Evolutionary conservation across 2,797 vertebrate species (phyloP), one percentile per base, ranked within the genome.

Genomic region (Poeciliopsis turneri): DNA sequence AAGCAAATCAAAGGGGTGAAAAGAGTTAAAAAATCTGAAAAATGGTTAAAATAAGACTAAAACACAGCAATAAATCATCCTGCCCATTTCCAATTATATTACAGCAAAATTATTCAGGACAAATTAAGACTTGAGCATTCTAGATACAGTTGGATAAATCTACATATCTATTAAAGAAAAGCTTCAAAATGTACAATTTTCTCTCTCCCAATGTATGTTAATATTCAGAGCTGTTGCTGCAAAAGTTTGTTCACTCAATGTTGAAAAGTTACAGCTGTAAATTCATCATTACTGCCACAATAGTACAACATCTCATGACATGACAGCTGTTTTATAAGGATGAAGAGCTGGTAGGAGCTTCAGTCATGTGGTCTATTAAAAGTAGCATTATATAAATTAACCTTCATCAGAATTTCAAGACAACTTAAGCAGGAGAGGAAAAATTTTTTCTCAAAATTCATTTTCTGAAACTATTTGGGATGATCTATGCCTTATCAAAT

Each of bases 181-280:
- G 39, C 39, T 28, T 16, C 7, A 33, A 64, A 64, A 64, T 64
- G 59, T 33, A 71, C 43, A 46, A 4, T 45, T 30, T 70, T 12
- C 66, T 5, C 25, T n/a, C 10, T 43, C 36, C 15, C n/a, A 59
- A 59, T 13, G 13, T 13, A 59, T 8, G 15, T 25, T n/a, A n/a
- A 70, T 70, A 28, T 45, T 43, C 68, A 15, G 6, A 43, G 12
- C 68, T 45, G 39, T 13, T 43, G 39, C 39, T 69, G 39, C 41
- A n/a, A 43, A 41, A n/a, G 23, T 41, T 41, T 69, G 10, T 69
- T 45, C 4, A 15, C 41, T 16, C 18, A 41, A 39, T 41, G 23
- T 69, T 25, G 64, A 66, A 69, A 69, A 25, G 23, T n/a, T n/a
- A 25, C 39, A 69, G 66, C 66, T 71, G 25, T 46, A n/a, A 46